A percentile compares a stretch with the other conserved stretches of the same genome.
phyloP scores from a whole-genome alignment of 2,113 vertebrate genomes.

The Carlito syrichta region DNA sequence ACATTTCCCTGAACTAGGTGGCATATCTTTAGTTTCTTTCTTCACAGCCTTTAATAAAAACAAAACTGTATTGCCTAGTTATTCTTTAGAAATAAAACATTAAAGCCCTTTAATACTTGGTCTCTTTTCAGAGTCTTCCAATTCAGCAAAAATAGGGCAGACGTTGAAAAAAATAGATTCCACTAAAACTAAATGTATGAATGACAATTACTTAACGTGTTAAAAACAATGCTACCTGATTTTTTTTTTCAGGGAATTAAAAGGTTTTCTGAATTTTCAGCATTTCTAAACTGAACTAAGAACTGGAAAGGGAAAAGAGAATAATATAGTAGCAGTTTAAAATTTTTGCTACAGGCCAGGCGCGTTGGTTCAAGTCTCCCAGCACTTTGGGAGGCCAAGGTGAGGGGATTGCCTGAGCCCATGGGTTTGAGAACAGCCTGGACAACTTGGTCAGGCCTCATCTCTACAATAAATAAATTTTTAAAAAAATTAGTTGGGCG shows the following conservation, averaged over 20 bases:
- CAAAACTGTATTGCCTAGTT: background rate
- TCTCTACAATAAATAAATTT: no score
- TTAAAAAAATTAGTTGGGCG: no score
- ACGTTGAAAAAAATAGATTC: background rate
- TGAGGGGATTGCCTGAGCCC: no score
- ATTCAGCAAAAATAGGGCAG: background rate
- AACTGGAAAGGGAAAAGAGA: background rate
- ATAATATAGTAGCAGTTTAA: background rate
- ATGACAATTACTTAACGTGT: background rate
- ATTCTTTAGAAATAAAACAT: background rate
- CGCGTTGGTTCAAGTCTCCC: no score
- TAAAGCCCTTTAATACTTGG: background rate
- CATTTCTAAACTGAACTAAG: background rate
- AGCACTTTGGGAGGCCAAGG: no score
- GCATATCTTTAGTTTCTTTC: background rate
- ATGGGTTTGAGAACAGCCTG: no score
- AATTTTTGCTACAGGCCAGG: no score
- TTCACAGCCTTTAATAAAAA: background rate
- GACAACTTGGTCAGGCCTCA: no score
- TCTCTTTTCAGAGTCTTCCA: constrained; percentile 15
- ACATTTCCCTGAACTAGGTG: background rate
- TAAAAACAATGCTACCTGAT: background rate
- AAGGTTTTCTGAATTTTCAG: background rate
- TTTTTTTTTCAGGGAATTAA: background rate
- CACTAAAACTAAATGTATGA: background rate